Evolutionary conservation across 2,797 vertebrate genomes (phyloP).

Genomic region (Schizopygopsis pylzovi): DNA sequence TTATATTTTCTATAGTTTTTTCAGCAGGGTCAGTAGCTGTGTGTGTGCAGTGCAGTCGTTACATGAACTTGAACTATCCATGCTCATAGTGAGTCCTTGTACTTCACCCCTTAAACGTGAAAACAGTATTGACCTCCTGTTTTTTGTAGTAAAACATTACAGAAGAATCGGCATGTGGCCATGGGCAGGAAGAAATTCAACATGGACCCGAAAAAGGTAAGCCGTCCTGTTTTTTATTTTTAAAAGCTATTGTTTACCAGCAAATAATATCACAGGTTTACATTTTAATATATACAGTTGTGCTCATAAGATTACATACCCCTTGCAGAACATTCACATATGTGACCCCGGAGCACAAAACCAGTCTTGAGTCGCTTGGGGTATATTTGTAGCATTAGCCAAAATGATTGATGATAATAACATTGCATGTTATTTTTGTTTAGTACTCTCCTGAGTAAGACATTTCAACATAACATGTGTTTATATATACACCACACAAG

Average conservation of each 20-base stretch:
- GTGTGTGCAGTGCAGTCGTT: constrained; percentile 15
- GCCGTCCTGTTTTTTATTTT: background rate
- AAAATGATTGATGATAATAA: too few relatives aligned
- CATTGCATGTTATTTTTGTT: too few relatives aligned
- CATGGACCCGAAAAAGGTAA: constrained; percentile 94
- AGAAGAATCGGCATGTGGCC: constrained; percentile 91
- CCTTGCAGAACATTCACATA: background rate
- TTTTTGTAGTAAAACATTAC: constrained; percentile 89
- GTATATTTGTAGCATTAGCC: too few relatives aligned
- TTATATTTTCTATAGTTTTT: too few relatives aligned
- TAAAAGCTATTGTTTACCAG: background rate
- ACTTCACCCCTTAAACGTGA: background rate
- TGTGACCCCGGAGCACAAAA: too few relatives aligned
- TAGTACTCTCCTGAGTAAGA: too few relatives aligned
- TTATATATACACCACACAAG: too few relatives aligned
- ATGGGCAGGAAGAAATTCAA: constrained; percentile 97
- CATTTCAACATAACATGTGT: too few relatives aligned
- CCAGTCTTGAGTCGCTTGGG: too few relatives aligned
- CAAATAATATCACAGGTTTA: background rate
- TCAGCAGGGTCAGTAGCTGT: background rate
- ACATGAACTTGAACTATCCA: background rate
- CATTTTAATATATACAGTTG: background rate
- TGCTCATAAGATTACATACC: too few relatives aligned
- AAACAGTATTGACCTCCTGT: background rate
- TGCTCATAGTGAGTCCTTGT: background rate